Base-by-base conservation (phyloP, 2,888 invertebrate species). In the Campaea margaritaria region DNA sequence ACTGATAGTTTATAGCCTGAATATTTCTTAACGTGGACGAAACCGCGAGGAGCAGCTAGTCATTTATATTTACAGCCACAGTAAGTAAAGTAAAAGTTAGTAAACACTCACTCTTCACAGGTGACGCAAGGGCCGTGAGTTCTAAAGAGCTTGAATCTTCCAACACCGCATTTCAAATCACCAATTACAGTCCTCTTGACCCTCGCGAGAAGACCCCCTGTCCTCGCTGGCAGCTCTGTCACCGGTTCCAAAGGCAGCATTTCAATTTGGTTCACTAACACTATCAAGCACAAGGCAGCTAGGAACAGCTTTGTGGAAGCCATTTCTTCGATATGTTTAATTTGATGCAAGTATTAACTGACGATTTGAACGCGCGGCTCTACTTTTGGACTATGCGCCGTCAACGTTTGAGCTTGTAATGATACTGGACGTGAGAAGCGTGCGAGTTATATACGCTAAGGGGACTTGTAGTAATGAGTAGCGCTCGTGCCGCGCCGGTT, bases 31-130 rank as follows among this genome's bases (percentile, higher is more conserved):
- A n/a, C n/a, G n/a, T n/a, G n/a, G n/a, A n/a, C n/a, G n/a, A n/a
- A n/a, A n/a, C n/a, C n/a, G n/a, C n/a, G n/a, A n/a, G n/a, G n/a
- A n/a, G n/a, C n/a, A n/a, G n/a, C n/a, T n/a, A n/a, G n/a, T n/a
- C n/a, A n/a, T n/a, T n/a, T n/a, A n/a, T n/a, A n/a, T n/a, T n/a
- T n/a, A n/a, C n/a, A n/a, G n/a, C n/a, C n/a, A n/a, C 1, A 31
- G 1, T 31, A 31, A 31, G 8, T 41, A 45, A 46, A 46, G 11
- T 15, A 3, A 31, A 14, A 14, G 8, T 28, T n/a, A n/a, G 21
- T 31, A 31, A 3, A 36, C 4, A 51, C 51, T 51, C 34, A 51
- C 51, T 43, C 41, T 21, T 43, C 43, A n/a, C 51, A 51, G 5
- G 42, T 34, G 10, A 43, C 51, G 43, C 51, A 51, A 1, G 43